Evolutionary conservation across 2,888 invertebrate species (phyloP).

Genomic region (Tromatobia lineatoria): DNA sequence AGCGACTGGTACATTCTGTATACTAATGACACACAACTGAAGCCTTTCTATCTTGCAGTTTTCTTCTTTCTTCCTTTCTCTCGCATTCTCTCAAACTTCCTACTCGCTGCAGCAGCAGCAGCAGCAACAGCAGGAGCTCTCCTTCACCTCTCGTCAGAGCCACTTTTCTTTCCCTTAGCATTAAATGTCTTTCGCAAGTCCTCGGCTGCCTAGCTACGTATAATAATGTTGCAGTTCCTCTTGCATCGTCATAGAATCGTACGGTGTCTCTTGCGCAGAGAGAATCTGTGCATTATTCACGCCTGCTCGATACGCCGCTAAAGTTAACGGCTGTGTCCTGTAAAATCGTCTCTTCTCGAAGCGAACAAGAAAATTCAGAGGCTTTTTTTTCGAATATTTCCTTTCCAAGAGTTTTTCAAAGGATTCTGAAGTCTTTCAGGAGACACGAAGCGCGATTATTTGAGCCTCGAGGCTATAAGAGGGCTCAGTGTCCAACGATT

Average conservation of each 20-base stretch:
- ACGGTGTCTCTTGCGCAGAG: conserved; percentile 13
- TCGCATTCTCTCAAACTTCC: conserved; percentile 61
- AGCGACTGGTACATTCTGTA: conserved; percentile 23
- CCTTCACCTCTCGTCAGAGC: conserved; percentile 66
- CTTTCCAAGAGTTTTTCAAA: conserved; percentile 11
- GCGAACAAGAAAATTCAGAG: neutral
- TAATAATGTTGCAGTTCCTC: conserved; percentile 58
- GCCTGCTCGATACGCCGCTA: conserved; percentile 12
- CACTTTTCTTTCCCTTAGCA: conserved; percentile 67
- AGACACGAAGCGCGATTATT: neutral
- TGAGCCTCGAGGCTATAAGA: neutral
- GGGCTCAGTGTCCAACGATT: conserved; percentile 16
- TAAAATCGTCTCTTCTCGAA: neutral
- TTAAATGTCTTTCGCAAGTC: conserved; percentile 71
- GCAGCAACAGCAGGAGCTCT: conserved; percentile 29
- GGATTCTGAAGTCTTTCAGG: conserved; percentile 33
- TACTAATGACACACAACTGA: conserved; percentile 21
- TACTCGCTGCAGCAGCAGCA: conserved; percentile 55
- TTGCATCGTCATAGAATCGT: conserved; percentile 48
- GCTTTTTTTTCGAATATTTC: neutral
- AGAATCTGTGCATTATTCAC: conserved; percentile 32
- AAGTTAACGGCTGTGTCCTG: conserved; percentile 39
- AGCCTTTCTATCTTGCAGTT: conserved; percentile 49
- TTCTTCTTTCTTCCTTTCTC: conserved; percentile 62
- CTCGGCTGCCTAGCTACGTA: conserved; percentile 49